Evolutionary conservation across 2,797 vertebrate genomes (phyloP), one percentile per base, ranked within the genome.

Genomic region (Halcyon chelicuti): DNA sequence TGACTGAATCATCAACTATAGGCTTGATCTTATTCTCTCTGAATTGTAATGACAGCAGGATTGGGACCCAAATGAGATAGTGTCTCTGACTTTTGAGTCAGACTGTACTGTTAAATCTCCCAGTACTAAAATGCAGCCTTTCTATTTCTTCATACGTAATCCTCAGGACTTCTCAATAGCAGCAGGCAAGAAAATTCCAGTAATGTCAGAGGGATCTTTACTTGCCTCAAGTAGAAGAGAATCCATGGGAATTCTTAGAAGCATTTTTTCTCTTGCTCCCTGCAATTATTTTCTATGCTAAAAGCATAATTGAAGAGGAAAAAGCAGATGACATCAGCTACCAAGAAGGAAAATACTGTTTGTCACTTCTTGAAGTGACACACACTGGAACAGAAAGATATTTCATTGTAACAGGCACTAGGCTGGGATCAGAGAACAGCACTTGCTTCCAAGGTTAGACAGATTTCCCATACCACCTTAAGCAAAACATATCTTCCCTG

Each of bases 211-310:
- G 85, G 51, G 79, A 95, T 85, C 67, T 93, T 77, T 84, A 54
- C 76, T 95, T 78, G 88, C 71, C 76, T 96, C 57, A 71, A 92
- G 85, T 81, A 86, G 63, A 89, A 83, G 46, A 80, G 47, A 91
- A 91, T 83, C 85, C 92, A 95, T 95, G 94, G 92, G 92, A 97
- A 96, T 92, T 88, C 77, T 93, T 68, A 70, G 75, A 88, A 80
- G 75, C 66, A 70, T 94, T 95, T 92, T 37, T 93, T 95, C 88
- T 93, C 86, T 89, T 39, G 47, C n/a, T 82, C 79, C 33, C 86
- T 86, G 72, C 83, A 94, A 97, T 96, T 95, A 96, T 94, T 93
- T 90, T 90, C 83, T 90, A 51, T 7, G 62, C 39, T 94, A 80
- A 80, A 72, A 87, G 63, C 65, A 71, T 84, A 95, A 94, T 73